Percentiles rank a stretch among this genome's conserved stretches.
phyloP scores from a whole-genome alignment of 1,140 invertebrate species.

The Halictus rubicundus region DNA sequence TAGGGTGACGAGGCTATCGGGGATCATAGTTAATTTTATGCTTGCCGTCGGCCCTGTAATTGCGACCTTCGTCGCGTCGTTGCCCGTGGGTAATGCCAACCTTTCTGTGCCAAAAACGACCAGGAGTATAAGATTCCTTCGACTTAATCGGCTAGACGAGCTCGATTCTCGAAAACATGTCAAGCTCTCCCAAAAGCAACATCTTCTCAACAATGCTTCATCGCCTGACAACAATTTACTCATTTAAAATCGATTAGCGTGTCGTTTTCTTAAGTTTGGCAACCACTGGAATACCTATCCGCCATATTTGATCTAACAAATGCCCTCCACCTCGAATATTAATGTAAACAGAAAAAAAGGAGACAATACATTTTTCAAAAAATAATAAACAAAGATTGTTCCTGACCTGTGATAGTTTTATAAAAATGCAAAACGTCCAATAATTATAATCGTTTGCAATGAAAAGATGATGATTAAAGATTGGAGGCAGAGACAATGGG shows the following conservation, averaged over 20 bases:
- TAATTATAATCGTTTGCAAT: too few relatives aligned
- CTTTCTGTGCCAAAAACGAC: constrained; percentile 47
- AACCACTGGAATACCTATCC: background rate
- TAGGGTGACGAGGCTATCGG: constrained; percentile 32
- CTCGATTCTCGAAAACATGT: background rate
- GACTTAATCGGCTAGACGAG: constrained; percentile 3
- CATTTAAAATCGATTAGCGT: background rate
- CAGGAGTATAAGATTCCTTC: constrained; percentile 28
- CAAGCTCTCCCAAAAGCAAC: background rate
- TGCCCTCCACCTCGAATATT: too few relatives aligned
- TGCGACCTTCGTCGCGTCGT: constrained; percentile 44
- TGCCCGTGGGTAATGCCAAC: constrained; percentile 38
- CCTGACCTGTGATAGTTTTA: too few relatives aligned
- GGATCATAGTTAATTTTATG: constrained; percentile 51
- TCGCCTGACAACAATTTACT: too few relatives aligned
- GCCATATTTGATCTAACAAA: background rate
- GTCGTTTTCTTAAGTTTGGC: background rate
- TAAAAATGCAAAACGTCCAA: too few relatives aligned
- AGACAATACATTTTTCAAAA: too few relatives aligned
- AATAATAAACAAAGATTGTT: too few relatives aligned
- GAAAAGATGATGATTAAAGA: too few relatives aligned
- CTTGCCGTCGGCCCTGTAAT: constrained; percentile 32
- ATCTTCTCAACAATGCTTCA: background rate
- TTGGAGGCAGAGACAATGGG: too few relatives aligned
- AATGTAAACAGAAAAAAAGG: too few relatives aligned